Base-by-base conservation (phyloP, 2,797 vertebrate genomes). In the Philypnodon macrostomus region DNA sequence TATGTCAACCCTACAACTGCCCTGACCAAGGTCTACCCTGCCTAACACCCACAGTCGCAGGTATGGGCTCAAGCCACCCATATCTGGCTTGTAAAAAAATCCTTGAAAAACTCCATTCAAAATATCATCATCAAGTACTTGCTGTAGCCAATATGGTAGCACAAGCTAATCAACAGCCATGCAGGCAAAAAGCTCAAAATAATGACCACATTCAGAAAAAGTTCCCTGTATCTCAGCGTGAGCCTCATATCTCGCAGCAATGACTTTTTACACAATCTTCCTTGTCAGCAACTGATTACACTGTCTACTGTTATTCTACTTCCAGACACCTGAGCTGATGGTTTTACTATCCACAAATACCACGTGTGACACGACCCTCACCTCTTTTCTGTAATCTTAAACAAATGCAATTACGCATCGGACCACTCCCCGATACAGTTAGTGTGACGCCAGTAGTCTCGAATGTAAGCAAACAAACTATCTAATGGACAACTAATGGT, bases 401-500 rank as follows among this genome's bases (percentile, higher is more conserved):
- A 72, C 77, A 73, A 76, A 80, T 67, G 73, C 51, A 73, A 74
- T 80, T 64, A 73, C 49, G 48, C 7, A 29, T 36, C 54, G 7
- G 70, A 67, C 76, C 73, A 63, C 74, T 56, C 78, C 81, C 67
- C 35, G 0, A 27, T 58, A 61, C 51, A 47, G 73, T 65, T 67
- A 60, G 57, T 59, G 29, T 38, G 69, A 82, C 76, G 63, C 75
- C 77, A 60, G 67, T 50, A 17, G 68, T 79, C 75, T 78, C 59
- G 32, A 47, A 64, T 46, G 53, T 61, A 63, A 60, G 58, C 60
- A 80, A 75, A 79, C 80, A 70, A 19, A 15, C 57, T 31, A 45
- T 35, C 63, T 77, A 77, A 79, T 74, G 70, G 70, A 73, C 65
- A 80, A 73, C 79, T 79, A 83, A 83, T 74, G 63, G 73, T 33